A percentile compares a stretch with the other conserved stretches of the same genome.
Conservation (phyloP, 2,797 vertebrate genomes). For the Cygnus olor region DNA sequence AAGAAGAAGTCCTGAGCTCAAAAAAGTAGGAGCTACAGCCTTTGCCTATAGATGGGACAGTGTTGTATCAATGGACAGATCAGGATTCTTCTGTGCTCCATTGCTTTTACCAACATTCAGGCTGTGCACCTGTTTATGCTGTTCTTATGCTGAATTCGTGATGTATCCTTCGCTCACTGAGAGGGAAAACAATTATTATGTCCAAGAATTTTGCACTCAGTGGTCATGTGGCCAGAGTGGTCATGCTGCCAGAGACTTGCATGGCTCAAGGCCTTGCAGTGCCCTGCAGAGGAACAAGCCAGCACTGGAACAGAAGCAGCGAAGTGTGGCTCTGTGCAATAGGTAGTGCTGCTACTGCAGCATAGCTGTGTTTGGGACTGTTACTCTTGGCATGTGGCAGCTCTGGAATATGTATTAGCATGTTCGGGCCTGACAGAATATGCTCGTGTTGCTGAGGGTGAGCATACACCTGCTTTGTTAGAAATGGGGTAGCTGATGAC, state of each 20-base stretch:
- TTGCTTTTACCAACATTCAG: neutral
- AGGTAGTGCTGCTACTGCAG: neutral
- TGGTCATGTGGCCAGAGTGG: neutral
- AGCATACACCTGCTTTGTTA: neutral
- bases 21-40: neutral
- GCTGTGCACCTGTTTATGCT: accelerated
- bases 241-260: neutral
- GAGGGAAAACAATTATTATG: neutral
- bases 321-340: neutral
- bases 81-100: neutral
- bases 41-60: neutral
- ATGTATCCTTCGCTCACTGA: neutral
- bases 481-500: neutral
- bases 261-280: neutral
- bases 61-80: neutral
- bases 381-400: neutral
- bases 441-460: neutral
- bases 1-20: neutral
- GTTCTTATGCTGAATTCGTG: neutral
- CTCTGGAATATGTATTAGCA: neutral
- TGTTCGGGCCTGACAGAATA: neutral
- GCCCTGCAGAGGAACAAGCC: neutral
- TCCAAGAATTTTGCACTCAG: neutral
- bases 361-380: neutral
- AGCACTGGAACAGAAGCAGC: neutral